Conservation (phyloP, 2,113 vertebrate genomes). For the Sciurus niger region DNA sequence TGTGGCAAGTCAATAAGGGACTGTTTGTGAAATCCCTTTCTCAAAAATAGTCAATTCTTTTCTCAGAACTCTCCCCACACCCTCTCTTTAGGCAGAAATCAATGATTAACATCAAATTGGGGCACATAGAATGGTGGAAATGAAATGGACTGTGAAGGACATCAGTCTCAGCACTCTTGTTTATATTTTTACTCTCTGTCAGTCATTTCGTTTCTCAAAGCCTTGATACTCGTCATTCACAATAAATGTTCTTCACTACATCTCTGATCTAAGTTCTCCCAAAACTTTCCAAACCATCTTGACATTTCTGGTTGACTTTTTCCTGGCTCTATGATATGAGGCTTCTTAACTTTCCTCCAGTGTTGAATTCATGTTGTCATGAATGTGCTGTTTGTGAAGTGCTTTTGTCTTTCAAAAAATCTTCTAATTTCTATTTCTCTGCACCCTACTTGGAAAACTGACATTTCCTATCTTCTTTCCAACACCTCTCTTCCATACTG, state of each 20-base stretch:
- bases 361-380: neutral
- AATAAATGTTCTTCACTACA: neutral
- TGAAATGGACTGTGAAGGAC: neutral
- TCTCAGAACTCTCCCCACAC: neutral
- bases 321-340: rapidly evolving
- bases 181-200: neutral
- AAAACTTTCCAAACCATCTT: neutral
- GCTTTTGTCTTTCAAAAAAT: neutral
- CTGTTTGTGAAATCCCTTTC: neutral
- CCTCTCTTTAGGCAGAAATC: neutral
- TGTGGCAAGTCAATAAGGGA: neutral
- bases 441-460: neutral
- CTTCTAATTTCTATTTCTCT: neutral
- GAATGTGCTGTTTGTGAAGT: neutral
- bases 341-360: neutral
- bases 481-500: neutral
- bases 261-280: neutral
- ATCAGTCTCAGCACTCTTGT: neutral
- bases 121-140: neutral
- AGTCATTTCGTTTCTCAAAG: neutral
- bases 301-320: neutral
- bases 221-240: neutral
- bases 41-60: neutral
- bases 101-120: neutral
- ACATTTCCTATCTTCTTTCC: neutral